A percentile compares a stretch with the other conserved stretches of the same genome.
phyloP scores from a whole-genome alignment of 2,888 invertebrate genomes.

The Hypena proboscidalis region DNA sequence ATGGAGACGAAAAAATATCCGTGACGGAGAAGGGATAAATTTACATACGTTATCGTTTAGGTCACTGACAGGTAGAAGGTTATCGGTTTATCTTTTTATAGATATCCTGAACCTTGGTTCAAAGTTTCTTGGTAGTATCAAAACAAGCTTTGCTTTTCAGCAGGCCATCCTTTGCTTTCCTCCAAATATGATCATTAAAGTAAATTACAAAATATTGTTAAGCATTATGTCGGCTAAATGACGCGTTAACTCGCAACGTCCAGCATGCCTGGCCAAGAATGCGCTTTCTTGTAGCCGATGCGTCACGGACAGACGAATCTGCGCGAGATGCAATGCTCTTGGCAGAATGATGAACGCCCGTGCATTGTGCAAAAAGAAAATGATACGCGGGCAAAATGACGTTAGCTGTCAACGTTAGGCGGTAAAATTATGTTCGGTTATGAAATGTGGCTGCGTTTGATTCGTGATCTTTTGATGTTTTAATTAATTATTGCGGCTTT shows the following conservation, averaged over 20 bases:
- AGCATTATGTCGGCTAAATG: constrained; percentile 31
- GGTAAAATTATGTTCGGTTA: neutral
- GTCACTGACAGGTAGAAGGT: too few relatives aligned
- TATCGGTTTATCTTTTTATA: too few relatives aligned
- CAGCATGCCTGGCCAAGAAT: constrained; percentile 50
- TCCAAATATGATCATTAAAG: too few relatives aligned
- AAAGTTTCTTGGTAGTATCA: too few relatives aligned
- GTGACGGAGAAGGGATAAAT: too few relatives aligned
- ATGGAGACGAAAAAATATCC: too few relatives aligned
- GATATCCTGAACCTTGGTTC: too few relatives aligned
- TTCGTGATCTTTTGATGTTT: neutral
- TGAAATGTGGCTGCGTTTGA: neutral
- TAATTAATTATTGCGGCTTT: neutral
- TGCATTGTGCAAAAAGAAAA: constrained; percentile 16
- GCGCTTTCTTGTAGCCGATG: constrained; percentile 60
- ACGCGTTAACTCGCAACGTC: constrained; percentile 29
- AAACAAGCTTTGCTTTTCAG: too few relatives aligned
- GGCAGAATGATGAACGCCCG: constrained; percentile 21
- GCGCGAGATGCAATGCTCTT: constrained; percentile 23
- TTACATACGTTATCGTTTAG: too few relatives aligned
- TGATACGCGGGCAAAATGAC: constrained; percentile 15
- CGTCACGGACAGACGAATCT: constrained; percentile 55
- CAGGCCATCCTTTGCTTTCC: too few relatives aligned
- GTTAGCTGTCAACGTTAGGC: constrained; percentile 8
- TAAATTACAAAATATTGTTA: constrained; percentile 9